Conservation (phyloP, 2,113 vertebrate genomes). For the Xiphophorus couchianus region DNA sequence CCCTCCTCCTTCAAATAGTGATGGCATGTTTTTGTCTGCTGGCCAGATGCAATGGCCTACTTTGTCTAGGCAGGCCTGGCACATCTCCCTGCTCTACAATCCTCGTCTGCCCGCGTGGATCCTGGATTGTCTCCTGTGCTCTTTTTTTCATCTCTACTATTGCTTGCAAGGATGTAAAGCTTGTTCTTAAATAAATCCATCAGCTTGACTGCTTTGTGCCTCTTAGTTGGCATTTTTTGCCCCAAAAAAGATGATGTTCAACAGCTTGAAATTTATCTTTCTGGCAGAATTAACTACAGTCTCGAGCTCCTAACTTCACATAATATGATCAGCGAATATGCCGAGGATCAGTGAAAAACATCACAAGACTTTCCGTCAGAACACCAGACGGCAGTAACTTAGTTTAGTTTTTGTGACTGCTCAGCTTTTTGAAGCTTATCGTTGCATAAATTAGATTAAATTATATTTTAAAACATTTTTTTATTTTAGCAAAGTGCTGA, state of each 20-base stretch:
- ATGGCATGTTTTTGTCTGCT: slow-evolving; percentile 59
- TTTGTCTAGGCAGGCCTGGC: slow-evolving; percentile 62
- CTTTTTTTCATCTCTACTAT: not conserved
- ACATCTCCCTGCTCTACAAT: slow-evolving; percentile 47
- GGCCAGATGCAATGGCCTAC: slow-evolving; percentile 68
- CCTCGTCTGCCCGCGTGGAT: slow-evolving; percentile 51
- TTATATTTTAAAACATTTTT: not conserved
- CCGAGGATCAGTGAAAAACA: slow-evolving; percentile 13
- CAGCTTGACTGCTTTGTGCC: slow-evolving; percentile 1
- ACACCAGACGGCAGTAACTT: not conserved
- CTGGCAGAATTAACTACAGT: not conserved
- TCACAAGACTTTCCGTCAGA: slow-evolving; percentile 45
- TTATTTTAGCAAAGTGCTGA: slow-evolving; percentile 6
- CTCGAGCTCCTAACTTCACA: not conserved
- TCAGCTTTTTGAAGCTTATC: slow-evolving; percentile 6
- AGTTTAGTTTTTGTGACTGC: not conserved
- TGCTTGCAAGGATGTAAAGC: not conserved
- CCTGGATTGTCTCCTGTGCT: slow-evolving; percentile 19
- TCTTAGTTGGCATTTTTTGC: not conserved
- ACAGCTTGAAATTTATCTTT: not conserved
- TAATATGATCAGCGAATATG: not conserved
- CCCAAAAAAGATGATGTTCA: not conserved
- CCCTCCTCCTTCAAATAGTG: slow-evolving; percentile 8
- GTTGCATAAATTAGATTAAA: slow-evolving; percentile 11
- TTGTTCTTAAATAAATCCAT: slow-evolving; percentile 12